phyloP scores from a whole-genome alignment of 2,113 vertebrate genomes.

The Bagarius yarrelli region DNA sequence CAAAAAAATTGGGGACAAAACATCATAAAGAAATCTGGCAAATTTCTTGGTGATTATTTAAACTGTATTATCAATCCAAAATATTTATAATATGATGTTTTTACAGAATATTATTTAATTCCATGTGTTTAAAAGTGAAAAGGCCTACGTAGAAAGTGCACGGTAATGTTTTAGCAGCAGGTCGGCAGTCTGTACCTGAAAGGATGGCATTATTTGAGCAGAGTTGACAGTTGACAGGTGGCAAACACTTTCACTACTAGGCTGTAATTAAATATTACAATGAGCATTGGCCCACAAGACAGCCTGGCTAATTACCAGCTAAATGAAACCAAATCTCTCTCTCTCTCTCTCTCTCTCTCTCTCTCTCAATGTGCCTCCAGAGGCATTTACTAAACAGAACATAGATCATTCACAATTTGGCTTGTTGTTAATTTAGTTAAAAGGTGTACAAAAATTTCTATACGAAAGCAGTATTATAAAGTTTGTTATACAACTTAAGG shows the following conservation, averaged over 20 bases:
- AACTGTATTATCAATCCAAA: too few species aligned
- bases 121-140: background rate
- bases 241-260: slow-evolving; percentile 81
- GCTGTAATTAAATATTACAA: slow-evolving; percentile 94
- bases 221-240: slow-evolving; percentile 73
- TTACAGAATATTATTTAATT: background rate
- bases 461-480: background rate
- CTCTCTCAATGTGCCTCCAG: background rate
- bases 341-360: slow-evolving; percentile 12
- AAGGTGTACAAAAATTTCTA: slow-evolving; percentile 2
- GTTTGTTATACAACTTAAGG: slow-evolving; percentile 3
- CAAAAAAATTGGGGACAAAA: background rate
- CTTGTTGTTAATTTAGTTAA: slow-evolving; percentile 7
- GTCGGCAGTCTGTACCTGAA: slow-evolving; percentile 59
- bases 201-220: slow-evolving; percentile 73
- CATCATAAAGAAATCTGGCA: background rate
- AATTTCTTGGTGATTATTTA: background rate
- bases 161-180: background rate
- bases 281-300: slow-evolving; percentile 69
- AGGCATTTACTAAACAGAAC: slow-evolving; percentile 26
- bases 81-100: too few species aligned
- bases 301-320: slow-evolving; percentile 85
- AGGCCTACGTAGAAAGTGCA: background rate
- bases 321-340: slow-evolving; percentile 72
- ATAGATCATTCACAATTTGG: slow-evolving; percentile 10